A percentile compares a stretch with the other conserved stretches of the same genome.
These are phyloP conservation scores for Battus philenor DNA, from an alignment of 1,140 invertebrate genomes.

Conservation along the genomic window DNA sequence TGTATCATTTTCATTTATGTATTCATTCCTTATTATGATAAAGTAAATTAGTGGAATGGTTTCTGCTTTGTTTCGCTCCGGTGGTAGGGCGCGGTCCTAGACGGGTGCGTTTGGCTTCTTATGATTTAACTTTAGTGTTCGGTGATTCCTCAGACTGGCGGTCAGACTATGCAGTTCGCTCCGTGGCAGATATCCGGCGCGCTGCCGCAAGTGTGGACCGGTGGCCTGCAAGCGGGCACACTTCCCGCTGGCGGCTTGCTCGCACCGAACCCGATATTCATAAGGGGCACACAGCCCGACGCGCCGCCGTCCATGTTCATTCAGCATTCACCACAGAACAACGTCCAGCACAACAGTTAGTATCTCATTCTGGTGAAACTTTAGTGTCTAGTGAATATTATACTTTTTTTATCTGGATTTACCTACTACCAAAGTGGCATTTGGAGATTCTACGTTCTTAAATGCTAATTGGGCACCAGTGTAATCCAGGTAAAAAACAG, in stretches of 20 bases:
- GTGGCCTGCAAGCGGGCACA: constrained; percentile 78
- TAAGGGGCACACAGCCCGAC: constrained; percentile 86
- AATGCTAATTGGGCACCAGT: too few species aligned
- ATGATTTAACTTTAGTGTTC: constrained; percentile 15
- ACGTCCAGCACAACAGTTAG: constrained; percentile 53
- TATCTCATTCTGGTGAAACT: constrained; percentile 27
- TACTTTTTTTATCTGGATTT: too few species aligned
- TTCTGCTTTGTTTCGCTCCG: too few species aligned
- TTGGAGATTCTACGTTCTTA: too few species aligned
- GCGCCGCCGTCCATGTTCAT: constrained; percentile 86
- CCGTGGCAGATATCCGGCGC: constrained; percentile 79
- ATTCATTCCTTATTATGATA: too few species aligned
- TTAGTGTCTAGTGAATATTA: not conserved
- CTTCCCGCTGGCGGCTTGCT: constrained; percentile 66
- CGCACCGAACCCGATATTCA: constrained; percentile 88
- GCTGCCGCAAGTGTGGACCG: constrained; percentile 83
- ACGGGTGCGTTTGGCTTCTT: constrained; percentile 6
- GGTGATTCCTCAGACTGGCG: constrained; percentile 65
- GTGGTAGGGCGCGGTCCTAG: not conserved
- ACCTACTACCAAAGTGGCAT: too few species aligned
- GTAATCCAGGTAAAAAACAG: too few species aligned
- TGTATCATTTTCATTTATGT: too few species aligned
- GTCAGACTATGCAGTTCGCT: constrained; percentile 79
- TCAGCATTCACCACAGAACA: constrained; percentile 85
- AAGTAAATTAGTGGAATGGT: too few species aligned